Conservation (phyloP, 2,888 invertebrate species). For the Drosophila bunnanda region DNA sequence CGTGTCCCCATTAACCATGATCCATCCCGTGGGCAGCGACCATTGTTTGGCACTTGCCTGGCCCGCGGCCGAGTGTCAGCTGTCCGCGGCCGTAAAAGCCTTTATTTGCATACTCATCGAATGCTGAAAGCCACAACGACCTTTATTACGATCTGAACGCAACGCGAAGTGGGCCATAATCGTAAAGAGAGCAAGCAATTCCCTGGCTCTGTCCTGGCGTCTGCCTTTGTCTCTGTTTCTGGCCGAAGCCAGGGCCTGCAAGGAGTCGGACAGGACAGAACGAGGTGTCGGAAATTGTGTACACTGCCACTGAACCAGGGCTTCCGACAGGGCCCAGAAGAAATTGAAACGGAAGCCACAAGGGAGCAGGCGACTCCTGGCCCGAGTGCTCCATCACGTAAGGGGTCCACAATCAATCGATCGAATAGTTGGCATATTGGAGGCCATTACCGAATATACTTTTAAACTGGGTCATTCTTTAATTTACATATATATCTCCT, state of each 20-base stretch:
- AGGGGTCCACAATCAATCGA: constrained; percentile 11
- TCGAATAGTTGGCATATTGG: constrained; percentile 32
- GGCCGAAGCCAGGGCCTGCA: not conserved
- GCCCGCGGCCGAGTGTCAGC: constrained; percentile 57
- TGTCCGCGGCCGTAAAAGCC: constrained; percentile 57
- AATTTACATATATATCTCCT: not conserved
- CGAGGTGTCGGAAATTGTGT: constrained; percentile 38
- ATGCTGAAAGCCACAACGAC: constrained; percentile 67
- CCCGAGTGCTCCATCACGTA: too few species aligned
- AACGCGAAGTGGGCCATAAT: constrained; percentile 56
- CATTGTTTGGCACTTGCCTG: constrained; percentile 53
- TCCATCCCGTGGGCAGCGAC: not conserved
- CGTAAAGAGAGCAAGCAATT: constrained; percentile 70
- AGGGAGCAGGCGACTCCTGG: not conserved
- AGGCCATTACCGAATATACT: constrained; percentile 15
- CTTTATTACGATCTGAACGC: constrained; percentile 56
- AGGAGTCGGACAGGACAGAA: not conserved
- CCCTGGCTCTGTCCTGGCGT: constrained; percentile 15
- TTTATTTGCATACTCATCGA: constrained; percentile 74
- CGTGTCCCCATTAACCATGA: constrained; percentile 16
- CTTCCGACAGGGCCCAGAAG: not conserved
- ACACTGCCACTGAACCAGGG: constrained; percentile 11
- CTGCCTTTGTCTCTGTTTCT: constrained; percentile 10
- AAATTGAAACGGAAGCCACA: constrained; percentile 19
- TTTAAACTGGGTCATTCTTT: constrained; percentile 14